These are phyloP conservation scores for Channa striata DNA, from an alignment of 2,797 vertebrate genomes.

Conservation along the genomic window DNA sequence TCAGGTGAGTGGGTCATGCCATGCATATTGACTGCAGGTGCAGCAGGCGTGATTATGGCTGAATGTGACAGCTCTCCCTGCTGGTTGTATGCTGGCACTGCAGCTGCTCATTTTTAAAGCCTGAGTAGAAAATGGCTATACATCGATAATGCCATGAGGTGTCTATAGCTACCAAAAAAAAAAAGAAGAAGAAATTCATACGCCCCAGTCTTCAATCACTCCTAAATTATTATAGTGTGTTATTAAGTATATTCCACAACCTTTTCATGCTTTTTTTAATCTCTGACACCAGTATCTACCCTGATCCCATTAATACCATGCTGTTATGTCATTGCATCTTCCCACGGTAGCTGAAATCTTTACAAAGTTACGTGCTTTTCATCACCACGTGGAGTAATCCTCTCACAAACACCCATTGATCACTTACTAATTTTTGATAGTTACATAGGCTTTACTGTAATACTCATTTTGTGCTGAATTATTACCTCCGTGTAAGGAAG, in stretches of 20 bases:
- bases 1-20: conserved; percentile 47
- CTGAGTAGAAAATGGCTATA: conserved; percentile 82
- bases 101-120: conserved; percentile 76
- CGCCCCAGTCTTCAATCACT: conserved; percentile 4
- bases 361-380: conserved; percentile 4
- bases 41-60: conserved; percentile 71
- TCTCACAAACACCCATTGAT: conserved; percentile 33
- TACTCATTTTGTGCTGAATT: conserved; percentile 72
- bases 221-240: neutral
- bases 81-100: conserved; percentile 75
- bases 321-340: conserved; percentile 25
- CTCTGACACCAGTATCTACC: conserved; percentile 33
- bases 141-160: conserved; percentile 64
- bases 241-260: conserved; percentile 18
- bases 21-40: conserved; percentile 76
- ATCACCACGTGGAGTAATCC: conserved; percentile 2
- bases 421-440: conserved; percentile 62
- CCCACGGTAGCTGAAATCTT: conserved; percentile 26
- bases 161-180: conserved; percentile 50
- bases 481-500: conserved; percentile 44
- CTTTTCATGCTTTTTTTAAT: conserved; percentile 27
- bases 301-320: conserved; percentile 52
- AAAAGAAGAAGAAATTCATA: neutral
- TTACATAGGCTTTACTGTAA: conserved; percentile 57
- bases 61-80: conserved; percentile 75